These are phyloP conservation scores for Notocelia uddmanniana DNA, from an alignment of 2,888 invertebrate species.

Conservation along the genomic window DNA sequence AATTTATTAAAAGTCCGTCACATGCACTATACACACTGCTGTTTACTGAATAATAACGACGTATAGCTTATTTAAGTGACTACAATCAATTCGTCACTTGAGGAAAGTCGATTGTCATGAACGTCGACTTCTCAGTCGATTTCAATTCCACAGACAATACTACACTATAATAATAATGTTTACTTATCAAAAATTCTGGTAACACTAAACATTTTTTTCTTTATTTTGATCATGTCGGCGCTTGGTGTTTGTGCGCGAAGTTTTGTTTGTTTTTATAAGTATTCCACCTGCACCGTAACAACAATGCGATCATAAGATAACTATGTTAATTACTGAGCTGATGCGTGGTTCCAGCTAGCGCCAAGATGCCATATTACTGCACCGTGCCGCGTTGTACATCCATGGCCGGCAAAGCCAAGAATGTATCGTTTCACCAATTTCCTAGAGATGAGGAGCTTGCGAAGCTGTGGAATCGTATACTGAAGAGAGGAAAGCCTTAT, in stretches of 20 bases:
- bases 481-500: conserved; percentile 81
- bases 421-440: conserved; percentile 82
- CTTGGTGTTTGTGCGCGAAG: conserved; percentile 77
- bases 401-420: conserved; percentile 82
- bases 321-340: conserved; percentile 63
- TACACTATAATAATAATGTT: no score
- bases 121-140: background rate
- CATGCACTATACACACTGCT: background rate
- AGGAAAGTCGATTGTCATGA: background rate
- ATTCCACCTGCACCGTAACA: conserved; percentile 52
- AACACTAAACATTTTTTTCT: conserved; percentile 51
- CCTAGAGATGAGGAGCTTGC: conserved; percentile 78
- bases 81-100: background rate
- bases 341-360: conserved; percentile 55
- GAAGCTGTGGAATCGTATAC: conserved; percentile 76
- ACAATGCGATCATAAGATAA: conserved; percentile 49
- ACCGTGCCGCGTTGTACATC: conserved; percentile 83
- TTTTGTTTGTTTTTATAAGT: conserved; percentile 76
- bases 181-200: conserved; percentile 36
- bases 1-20: background rate
- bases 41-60: background rate
- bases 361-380: conserved; percentile 82
- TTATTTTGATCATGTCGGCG: conserved; percentile 71
- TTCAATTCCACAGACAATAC: conserved; percentile 27
- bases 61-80: no score